Base-by-base conservation (phyloP, 1,140 invertebrate species). In the Hypothenemus hampei region DNA sequence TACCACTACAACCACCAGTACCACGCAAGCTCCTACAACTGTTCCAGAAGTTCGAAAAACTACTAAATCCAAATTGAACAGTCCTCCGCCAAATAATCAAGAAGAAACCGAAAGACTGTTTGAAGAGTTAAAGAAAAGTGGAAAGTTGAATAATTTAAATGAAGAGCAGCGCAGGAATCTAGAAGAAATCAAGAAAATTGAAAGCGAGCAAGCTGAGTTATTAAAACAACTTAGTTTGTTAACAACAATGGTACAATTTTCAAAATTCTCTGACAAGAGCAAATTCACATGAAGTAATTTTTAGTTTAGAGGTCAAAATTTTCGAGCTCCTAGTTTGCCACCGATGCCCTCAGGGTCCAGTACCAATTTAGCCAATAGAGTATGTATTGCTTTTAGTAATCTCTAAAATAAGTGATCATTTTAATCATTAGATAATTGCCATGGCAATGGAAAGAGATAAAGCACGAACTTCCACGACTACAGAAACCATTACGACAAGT, bases 81-180 rank as follows among this genome's bases (percentile, higher is more conserved):
- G 29, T 13, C 24, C 47, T 20, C n/a, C 37, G 1, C n/a, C 41
- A 3, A 21, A 21, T 36, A 29, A 41, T 1, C 59, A 58, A 24
- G 43, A 49, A 16, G 51, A 52, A 24, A 45, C 53, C 10, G 52
- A 48, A 15, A 39, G 31, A 18, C 16, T 57, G 8, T 56, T 39
- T 51, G 51, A 59, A 20, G 41, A 56, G 26, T 35, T 60, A 15
- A 53, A 56, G 22, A 50, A 51, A 10, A 51, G 39, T 37, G 55
- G 53, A 22, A 59, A 55, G 22, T 43, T 59, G 22, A 68, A 64
- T 20, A 43, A 62, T 26, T 60, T 72, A 36, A 66, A 66, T 7
- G 63, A 65, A 29, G 57, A 72, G 51, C 69, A 72, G 49, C 57
- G 58, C 26, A 58, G 67, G 44, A 64, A 72, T 60, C 63, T 70